Percentiles rank a stretch among this genome's conserved stretches.
phyloP scores from a whole-genome alignment of 2,797 vertebrate species.

The Eremophila alpestris region DNA sequence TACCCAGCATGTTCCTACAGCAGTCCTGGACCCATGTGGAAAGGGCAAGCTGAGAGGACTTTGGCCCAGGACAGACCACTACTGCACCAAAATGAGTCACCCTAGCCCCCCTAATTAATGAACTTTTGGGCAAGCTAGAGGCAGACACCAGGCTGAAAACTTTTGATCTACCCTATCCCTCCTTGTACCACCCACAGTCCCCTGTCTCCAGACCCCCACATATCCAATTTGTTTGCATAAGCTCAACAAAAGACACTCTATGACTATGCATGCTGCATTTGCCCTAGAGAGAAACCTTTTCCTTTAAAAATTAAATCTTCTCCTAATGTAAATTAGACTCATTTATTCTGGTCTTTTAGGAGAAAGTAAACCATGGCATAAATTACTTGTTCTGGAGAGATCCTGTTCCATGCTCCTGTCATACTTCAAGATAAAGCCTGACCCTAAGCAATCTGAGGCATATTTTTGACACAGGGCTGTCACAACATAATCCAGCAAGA shows the following conservation, averaged over 20 bases:
- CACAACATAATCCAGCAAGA: background rate
- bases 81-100: background rate
- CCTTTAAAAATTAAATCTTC: background rate
- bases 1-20: background rate
- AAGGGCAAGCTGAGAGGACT: background rate
- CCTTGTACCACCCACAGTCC: accelerated
- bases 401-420: background rate
- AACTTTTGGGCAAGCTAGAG: background rate
- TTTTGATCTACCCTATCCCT: background rate
- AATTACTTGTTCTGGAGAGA: background rate
- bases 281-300: background rate
- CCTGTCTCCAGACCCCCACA: background rate
- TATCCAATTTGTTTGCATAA: background rate
- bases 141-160: background rate
- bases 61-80: background rate
- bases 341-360: background rate
- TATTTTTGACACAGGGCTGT: background rate
- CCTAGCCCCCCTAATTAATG: background rate
- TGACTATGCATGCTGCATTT: background rate
- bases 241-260: background rate
- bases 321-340: background rate
- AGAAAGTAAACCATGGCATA: background rate
- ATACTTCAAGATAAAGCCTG: background rate
- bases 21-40: accelerated
- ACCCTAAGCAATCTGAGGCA: background rate